These are phyloP conservation scores for Mycalesis mineus DNA, from an alignment of 2,888 invertebrate genomes.

Conservation along the genomic window DNA sequence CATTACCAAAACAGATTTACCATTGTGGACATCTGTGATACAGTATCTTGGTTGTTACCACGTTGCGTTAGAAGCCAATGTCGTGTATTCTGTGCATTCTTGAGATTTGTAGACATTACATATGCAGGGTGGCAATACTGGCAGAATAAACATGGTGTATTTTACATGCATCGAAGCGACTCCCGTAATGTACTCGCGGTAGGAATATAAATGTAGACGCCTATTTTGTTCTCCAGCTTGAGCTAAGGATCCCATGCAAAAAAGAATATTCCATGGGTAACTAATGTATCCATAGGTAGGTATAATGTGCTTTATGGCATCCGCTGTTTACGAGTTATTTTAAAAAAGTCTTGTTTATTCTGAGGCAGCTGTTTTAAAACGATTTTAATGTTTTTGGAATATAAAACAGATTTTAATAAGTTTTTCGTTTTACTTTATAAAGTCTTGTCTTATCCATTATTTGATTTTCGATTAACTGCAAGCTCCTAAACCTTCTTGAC, in stretches of 20 bases:
- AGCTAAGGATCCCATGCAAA: conserved; percentile 39
- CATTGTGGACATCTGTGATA: conserved; percentile 36
- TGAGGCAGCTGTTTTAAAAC: conserved; percentile 3
- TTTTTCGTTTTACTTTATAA: too few species aligned
- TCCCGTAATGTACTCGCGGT: conserved; percentile 70
- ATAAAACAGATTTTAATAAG: too few species aligned
- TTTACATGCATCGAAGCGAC: conserved; percentile 74
- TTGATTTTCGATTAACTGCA: too few species aligned
- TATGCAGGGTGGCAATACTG: conserved; percentile 67
- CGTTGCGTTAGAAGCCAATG: conserved; percentile 34
- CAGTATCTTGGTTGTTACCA: conserved; percentile 43
- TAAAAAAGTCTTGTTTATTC: conserved; percentile 12
- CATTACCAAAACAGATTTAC: conserved; percentile 52
- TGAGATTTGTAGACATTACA: conserved; percentile 51
- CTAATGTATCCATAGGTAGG: conserved; percentile 16
- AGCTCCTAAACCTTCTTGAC: too few species aligned
- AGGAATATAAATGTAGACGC: conserved; percentile 67
- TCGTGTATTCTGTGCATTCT: conserved; percentile 14
- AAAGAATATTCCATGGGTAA: conserved; percentile 22
- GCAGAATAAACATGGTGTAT: conserved; percentile 73
- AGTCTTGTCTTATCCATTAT: too few species aligned
- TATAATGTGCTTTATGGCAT: conserved; percentile 26
- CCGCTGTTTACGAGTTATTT: conserved; percentile 17
- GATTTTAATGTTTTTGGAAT: too few species aligned
- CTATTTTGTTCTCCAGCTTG: conserved; percentile 52